Base-by-base conservation (phyloP, 2,888 invertebrate genomes). In the Caenorhabditis wallacei region DNA sequence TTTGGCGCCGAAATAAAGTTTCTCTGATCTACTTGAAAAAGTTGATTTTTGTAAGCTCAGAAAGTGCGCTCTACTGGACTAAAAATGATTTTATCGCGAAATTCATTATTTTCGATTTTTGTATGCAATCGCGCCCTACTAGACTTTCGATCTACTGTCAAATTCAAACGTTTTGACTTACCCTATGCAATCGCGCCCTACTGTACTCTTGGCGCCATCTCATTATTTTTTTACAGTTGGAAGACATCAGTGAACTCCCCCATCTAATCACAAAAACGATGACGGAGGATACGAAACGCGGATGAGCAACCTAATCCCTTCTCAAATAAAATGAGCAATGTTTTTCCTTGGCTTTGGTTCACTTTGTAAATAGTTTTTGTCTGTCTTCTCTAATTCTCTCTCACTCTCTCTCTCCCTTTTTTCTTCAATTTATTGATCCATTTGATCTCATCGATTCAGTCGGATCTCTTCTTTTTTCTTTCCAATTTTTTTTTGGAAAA, bases 221-320 rank as follows among this genome's bases (percentile, higher is more conserved):
- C 3, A 30, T 30, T 30, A 5, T 30, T 3, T 30, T 10, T 40
- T 84, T 88, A 10, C 84, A 90, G 90, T 85, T 90, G 40, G 86
- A 91, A 57, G 89, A 91, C 74, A 89, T 90, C 46, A 87, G 88
- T 46, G 87, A 89, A 61, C 84, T 91, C 46, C 88, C 87, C 5
- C 59, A 75, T 26, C 69, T 88, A 53, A 87, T 88, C 69, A 63
- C 82, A n/a, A 83, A 87, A 78, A 84, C 84, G 63, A 84, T 87
- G 72, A 80, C 75, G 72, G 85, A 84, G 63, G 87, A 88, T 81
- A 87, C 85, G 70, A 88, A 87, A 51, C 82, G 88, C 24, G 88
- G 88, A 46, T 88, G 54, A 82, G 40, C 22, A 24, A 10, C 3
- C 57, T n/a, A n/a, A n/a, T 43, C 24, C 13, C 35, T 24, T 8